Conservation (phyloP, 2,797 vertebrate genomes). For the Argentina silus region DNA sequence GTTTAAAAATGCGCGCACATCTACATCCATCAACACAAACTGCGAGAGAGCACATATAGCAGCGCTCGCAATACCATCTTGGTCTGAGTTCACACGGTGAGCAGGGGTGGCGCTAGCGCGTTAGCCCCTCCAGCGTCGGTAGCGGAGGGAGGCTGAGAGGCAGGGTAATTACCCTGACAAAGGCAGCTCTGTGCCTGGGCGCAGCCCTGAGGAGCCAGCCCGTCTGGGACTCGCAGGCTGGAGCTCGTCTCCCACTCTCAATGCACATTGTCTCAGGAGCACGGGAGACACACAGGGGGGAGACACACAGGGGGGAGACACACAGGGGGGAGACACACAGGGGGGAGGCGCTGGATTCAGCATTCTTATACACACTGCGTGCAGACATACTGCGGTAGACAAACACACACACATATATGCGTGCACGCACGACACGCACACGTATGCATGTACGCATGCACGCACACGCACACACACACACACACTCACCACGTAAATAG, state of each 20-base stretch:
- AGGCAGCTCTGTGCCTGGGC: conserved; percentile 97
- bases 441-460: no score
- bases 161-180: conserved; percentile 98
- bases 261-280: conserved; percentile 86
- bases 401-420: not conserved
- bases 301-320: conserved; percentile 32
- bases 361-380: conserved; percentile 22
- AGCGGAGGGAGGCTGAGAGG: conserved; percentile 83
- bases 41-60: not conserved
- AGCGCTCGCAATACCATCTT: not conserved
- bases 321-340: conserved; percentile 28
- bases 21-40: no score
- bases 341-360: not conserved
- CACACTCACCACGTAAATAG: not conserved
- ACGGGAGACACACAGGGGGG: conserved; percentile 29
- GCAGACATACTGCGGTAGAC: not conserved
- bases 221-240: conserved; percentile 96
- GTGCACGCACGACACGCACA: not conserved
- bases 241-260: conserved; percentile 88
- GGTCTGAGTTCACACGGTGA: conserved; percentile 37
- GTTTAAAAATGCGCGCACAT: not conserved
- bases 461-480: not conserved
- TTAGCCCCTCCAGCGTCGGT: conserved; percentile 62
- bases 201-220: conserved; percentile 94
- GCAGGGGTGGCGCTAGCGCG: conserved; percentile 69